phyloP scores from a whole-genome alignment of 1,140 invertebrate genomes.

The Watersipora subatra region DNA sequence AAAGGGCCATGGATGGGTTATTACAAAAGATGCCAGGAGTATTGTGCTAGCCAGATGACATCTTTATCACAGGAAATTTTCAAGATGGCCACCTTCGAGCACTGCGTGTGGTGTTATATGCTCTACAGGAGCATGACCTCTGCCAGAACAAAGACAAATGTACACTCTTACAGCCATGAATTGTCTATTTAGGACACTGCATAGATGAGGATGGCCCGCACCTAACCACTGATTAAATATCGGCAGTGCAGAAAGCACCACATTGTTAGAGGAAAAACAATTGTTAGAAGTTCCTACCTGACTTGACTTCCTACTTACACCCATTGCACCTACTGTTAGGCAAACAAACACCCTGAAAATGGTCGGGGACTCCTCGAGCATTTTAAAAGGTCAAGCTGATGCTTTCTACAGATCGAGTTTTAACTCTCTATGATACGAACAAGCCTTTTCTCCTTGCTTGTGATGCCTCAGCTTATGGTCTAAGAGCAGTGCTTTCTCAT shows the following conservation, averaged over 20 bases:
- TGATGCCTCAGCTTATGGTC: slow-evolving; percentile 40
- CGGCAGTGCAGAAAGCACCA: background rate
- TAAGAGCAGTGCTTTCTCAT: slow-evolving; percentile 42
- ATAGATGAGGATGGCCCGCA: background rate
- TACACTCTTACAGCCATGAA: background rate
- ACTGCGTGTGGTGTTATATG: too few species aligned
- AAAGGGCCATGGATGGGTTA: background rate
- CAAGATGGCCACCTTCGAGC: too few species aligned
- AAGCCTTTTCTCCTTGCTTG: slow-evolving; percentile 34
- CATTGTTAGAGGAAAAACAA: background rate
- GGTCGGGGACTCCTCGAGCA: background rate
- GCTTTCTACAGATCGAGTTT: slow-evolving; percentile 16
- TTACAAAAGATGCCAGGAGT: background rate
- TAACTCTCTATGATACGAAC: slow-evolving; percentile 33
- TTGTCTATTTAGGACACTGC: background rate
- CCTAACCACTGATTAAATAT: background rate
- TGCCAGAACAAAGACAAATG: background rate
- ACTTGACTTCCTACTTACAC: background rate
- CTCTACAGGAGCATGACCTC: too few species aligned
- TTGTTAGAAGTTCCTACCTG: background rate
- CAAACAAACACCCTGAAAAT: background rate
- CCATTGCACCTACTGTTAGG: background rate
- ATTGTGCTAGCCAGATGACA: background rate
- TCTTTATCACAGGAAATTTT: background rate
- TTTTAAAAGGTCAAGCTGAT: slow-evolving; percentile 16